Evolutionary conservation across 2,888 invertebrate species (phyloP).

Genomic region (Hypena proboscidalis): DNA sequence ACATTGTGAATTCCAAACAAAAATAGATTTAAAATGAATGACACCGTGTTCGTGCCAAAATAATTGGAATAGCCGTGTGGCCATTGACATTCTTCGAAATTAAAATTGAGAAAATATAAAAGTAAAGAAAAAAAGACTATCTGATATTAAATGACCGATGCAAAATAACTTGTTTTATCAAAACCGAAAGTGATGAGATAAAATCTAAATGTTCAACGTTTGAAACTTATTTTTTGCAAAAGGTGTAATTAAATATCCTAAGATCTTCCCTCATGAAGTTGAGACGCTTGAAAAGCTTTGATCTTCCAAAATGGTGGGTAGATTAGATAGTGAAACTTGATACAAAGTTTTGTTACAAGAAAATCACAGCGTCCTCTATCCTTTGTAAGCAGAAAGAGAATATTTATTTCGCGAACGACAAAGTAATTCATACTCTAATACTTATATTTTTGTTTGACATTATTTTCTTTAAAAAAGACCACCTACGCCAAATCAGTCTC

Average conservation of each 20-base stretch:
- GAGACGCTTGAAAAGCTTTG: not conserved
- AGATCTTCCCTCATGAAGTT: slow-evolving; percentile 11
- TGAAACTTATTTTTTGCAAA: not conserved
- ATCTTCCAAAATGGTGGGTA: not conserved
- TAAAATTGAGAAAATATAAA: slow-evolving; percentile 25
- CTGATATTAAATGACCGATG: slow-evolving; percentile 17
- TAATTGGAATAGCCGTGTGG: slow-evolving; percentile 76
- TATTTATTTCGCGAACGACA: slow-evolving; percentile 5
- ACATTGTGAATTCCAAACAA: slow-evolving; percentile 66
- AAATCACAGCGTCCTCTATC: slow-evolving; percentile 4
- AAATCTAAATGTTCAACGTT: slow-evolving; percentile 1
- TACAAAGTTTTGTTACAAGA: slow-evolving; percentile 1
- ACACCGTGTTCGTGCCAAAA: slow-evolving; percentile 78
- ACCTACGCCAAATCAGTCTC: too few species aligned
- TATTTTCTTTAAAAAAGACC: too few species aligned
- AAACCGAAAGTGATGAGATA: slow-evolving; percentile 2
- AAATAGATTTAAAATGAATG: slow-evolving; percentile 80
- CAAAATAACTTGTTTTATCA: slow-evolving; percentile 8
- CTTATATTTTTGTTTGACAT: too few species aligned
- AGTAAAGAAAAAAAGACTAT: slow-evolving; percentile 12
- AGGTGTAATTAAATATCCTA: slow-evolving; percentile 5
- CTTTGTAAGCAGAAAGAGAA: slow-evolving; percentile 1
- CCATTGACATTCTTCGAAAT: slow-evolving; percentile 69
- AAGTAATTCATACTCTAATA: not conserved
- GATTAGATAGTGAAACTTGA: slow-evolving; percentile 2